A percentile compares a stretch with the other conserved stretches of the same genome.
Conservation (phyloP, 2,797 vertebrate species). For the Chelon auratus region DNA sequence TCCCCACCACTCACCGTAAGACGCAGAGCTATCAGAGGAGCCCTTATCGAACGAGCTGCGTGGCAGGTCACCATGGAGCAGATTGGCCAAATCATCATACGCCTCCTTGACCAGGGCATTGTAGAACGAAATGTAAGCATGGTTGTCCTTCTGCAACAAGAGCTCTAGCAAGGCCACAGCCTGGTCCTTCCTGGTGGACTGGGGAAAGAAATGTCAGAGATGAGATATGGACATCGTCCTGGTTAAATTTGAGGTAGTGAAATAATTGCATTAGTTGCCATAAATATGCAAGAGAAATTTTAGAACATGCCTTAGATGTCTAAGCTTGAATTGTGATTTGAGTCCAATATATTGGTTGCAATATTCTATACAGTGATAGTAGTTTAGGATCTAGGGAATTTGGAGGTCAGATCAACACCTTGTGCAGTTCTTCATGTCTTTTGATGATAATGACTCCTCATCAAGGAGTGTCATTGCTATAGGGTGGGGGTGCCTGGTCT, state of each 20-base stretch:
- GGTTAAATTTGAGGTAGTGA: not conserved
- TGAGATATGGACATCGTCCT: not conserved
- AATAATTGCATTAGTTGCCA: not conserved
- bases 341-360: no score
- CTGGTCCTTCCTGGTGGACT: conserved; percentile 89
- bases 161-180: conserved; percentile 89
- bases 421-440: no score
- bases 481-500: no score
- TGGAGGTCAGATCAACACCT: no score
- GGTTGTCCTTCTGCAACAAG: conserved; percentile 91
- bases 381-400: no score
- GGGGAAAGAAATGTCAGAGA: conserved; percentile 1
- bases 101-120: conserved; percentile 92
- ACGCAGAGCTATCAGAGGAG: conserved; percentile 80
- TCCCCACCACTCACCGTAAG: conserved; percentile 83
- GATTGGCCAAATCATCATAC: conserved; percentile 90
- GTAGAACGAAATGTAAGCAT: conserved; percentile 93
- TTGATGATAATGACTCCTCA: no score
- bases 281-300: not conserved
- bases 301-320: not conserved
- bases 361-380: no score
- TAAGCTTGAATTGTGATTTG: not conserved
- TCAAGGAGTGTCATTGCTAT: no score
- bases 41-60: conserved; percentile 76
- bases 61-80: conserved; percentile 88